Base-by-base conservation (phyloP, 2,888 invertebrate species). In the Archaeoteleia sp. region DNA sequence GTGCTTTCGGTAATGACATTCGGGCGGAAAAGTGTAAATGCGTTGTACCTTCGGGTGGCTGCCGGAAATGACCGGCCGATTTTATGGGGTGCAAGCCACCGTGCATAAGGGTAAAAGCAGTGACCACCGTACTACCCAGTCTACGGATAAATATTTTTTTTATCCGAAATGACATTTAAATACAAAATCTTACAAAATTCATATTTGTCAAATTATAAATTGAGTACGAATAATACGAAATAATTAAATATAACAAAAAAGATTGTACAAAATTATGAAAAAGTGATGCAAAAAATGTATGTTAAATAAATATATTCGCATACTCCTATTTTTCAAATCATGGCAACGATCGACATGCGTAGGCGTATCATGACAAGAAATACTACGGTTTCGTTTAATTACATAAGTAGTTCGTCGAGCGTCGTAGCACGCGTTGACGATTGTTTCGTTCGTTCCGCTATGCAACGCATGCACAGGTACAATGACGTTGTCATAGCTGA, bases 11-110 rank as follows among this genome's bases (percentile, higher is more conserved):
- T 78, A 75, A 78, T 78, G 77, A 71, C 58, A 37, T 70, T 70
- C 69, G 60, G 69, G 73, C 71, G 73, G 66, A 71, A 74, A 77
- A 75, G 51, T 66, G 67, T 68, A 74, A 76, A 76, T 71, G 71
- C 42, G 27, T 62, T 39, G 27, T 14, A 42, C 70, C 57, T 49
- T 70, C 48, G 12, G 57, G 23, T 69, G 35, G 46, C 29, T 66
- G 54, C 70, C 74, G 74, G 76, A 76, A 73, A 43, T 67, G 45
- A 42, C 42, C 42, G 42, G 13, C 12, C 27, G 42, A 27, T 27
- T 27, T 25, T 12, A 10, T 27, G 42, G 42, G 42, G 42, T 42
- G 42, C 3, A 25, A 42, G 10, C 27, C 8, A 4, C 23, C 23
- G 9, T 39, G 39, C 20, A 20, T 5, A 5, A 15, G 35, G 13